These are phyloP conservation scores for Hydraecia micacea DNA, from an alignment of 2,888 invertebrate species.

Conservation along the genomic window DNA sequence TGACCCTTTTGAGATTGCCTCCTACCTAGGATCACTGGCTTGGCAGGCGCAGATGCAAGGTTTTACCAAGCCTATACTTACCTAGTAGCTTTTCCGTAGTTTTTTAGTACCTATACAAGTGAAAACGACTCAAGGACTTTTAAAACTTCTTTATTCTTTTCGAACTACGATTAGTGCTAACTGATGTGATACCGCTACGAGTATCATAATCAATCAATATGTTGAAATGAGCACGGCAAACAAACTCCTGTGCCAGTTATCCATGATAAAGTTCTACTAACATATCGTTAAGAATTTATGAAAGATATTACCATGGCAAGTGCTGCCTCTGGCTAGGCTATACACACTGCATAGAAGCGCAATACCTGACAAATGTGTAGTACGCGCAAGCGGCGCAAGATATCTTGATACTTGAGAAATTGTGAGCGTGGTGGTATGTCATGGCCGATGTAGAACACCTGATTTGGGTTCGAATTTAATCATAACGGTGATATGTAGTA, in stretches of 20 bases:
- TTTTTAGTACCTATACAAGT: background rate
- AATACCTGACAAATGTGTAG: constrained; percentile 7
- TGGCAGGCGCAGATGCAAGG: background rate
- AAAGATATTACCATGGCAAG: background rate
- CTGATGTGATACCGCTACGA: background rate
- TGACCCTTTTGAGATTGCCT: no score
- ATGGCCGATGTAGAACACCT: constrained; percentile 14
- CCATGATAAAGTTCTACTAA: constrained; percentile 31
- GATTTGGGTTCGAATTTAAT: background rate
- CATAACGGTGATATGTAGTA: constrained; percentile 13
- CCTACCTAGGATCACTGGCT: background rate
- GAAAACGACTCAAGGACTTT: background rate
- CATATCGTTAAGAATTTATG: background rate
- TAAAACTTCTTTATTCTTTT: background rate
- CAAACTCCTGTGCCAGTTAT: constrained; percentile 20
- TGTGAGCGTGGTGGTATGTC: constrained; percentile 22
- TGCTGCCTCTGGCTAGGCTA: background rate
- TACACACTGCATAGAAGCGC: background rate
- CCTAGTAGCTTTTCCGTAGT: constrained; percentile 5
- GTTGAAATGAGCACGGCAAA: constrained; percentile 13
- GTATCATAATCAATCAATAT: constrained; percentile 3
- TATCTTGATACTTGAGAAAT: constrained; percentile 30
- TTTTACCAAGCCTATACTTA: background rate
- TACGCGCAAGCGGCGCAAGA: constrained; percentile 1
- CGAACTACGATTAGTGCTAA: background rate